Conservation (phyloP, 2,888 invertebrate species). For the Trimorus sp. region DNA sequence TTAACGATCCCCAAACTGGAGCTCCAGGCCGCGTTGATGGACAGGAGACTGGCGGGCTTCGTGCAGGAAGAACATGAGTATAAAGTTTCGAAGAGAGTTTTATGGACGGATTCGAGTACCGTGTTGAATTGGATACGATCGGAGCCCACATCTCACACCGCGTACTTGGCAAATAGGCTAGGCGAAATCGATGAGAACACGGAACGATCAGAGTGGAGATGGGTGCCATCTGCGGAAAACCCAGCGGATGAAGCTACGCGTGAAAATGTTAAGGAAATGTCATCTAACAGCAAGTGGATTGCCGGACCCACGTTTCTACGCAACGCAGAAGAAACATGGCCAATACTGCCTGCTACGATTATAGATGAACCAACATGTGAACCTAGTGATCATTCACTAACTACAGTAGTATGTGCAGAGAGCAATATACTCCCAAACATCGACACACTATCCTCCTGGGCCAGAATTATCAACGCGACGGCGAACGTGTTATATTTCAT, state of each 20-base stretch:
- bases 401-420: too few species aligned
- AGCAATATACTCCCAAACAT: too few species aligned
- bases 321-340: background rate
- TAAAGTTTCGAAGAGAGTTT: background rate
- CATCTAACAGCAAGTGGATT: too few species aligned
- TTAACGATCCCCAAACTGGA: conserved; percentile 24
- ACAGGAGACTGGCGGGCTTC: background rate
- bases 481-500: too few species aligned
- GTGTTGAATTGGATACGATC: background rate
- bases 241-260: too few species aligned
- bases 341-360: background rate
- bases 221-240: background rate
- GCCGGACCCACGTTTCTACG: too few species aligned
- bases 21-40: conserved; percentile 19
- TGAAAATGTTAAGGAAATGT: background rate
- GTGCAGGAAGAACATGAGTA: background rate
- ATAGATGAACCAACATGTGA: too few species aligned
- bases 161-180: conserved; percentile 16
- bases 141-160: background rate
- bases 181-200: conserved; percentile 13
- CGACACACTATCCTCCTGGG: too few species aligned
- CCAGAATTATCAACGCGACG: too few species aligned
- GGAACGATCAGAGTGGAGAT: background rate
- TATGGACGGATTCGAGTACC: conserved; percentile 8
- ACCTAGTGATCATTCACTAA: too few species aligned